Evolutionary conservation across 2,888 invertebrate genomes (phyloP).

Genomic region (Lithophane socia): DNA sequence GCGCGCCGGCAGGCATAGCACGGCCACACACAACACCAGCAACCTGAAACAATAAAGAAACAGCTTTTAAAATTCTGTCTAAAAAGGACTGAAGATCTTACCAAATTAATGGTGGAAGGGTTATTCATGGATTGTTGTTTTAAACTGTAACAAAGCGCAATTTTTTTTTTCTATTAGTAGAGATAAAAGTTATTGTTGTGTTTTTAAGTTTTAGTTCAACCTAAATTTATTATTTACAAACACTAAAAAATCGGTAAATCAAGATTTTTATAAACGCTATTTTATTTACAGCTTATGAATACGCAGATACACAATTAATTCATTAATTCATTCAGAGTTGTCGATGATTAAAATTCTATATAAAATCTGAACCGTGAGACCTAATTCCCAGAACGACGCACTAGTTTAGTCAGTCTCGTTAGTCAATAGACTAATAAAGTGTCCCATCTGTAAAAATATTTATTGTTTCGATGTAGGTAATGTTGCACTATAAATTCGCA

Average conservation of each 20-base stretch:
- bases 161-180: too few relatives aligned
- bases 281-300: not conserved
- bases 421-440: not conserved
- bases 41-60: conserved; percentile 54
- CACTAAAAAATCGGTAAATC: not conserved
- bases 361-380: conserved; percentile 13
- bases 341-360: conserved; percentile 29
- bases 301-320: not conserved
- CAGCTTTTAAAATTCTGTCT: not conserved
- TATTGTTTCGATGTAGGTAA: not conserved
- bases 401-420: not conserved
- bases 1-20: conserved; percentile 42
- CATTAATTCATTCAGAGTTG: not conserved
- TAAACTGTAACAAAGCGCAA: not conserved
- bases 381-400: conserved; percentile 14
- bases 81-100: not conserved
- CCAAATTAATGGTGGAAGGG: not conserved
- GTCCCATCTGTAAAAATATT: not conserved
- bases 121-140: not conserved
- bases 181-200: too few relatives aligned
- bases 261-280: not conserved
- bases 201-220: conserved; percentile 1
- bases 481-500: not conserved
- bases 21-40: conserved; percentile 40
- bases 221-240: not conserved